Evolutionary conservation across 1,140 invertebrate genomes (phyloP).

Genomic region (Brachionus manjavacas): DNA sequence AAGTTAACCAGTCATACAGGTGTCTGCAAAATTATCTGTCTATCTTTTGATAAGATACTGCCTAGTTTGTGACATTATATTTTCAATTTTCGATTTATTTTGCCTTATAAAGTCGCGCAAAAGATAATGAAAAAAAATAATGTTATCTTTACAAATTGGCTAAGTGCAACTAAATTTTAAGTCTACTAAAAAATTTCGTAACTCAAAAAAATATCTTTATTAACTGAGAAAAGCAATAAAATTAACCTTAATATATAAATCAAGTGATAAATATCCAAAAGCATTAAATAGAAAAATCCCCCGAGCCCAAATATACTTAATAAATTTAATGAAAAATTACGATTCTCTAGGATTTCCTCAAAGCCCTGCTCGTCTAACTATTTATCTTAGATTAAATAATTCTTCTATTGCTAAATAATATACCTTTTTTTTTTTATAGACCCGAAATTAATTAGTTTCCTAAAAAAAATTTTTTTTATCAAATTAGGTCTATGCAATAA

Average conservation of each 20-base stretch:
- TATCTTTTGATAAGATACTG: background rate
- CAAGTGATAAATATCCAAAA: conserved; percentile 12
- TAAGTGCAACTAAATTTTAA: background rate
- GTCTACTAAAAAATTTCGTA: conserved; percentile 1
- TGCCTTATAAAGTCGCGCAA: background rate
- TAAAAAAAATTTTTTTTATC: conserved; percentile 1
- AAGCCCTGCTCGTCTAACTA: background rate
- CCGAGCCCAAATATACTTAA: background rate
- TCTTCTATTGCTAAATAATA: background rate
- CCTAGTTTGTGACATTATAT: too few relatives aligned
- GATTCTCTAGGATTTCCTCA: background rate
- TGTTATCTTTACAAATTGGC: background rate
- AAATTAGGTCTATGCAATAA: conserved; percentile 20
- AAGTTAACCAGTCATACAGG: background rate
- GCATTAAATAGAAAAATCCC: background rate
- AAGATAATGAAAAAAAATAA: background rate
- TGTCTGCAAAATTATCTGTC: background rate
- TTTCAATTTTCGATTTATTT: background rate
- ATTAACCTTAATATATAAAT: background rate
- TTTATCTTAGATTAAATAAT: background rate
- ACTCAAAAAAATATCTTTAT: background rate
- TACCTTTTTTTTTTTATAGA: conserved; percentile 17
- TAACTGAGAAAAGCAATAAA: background rate
- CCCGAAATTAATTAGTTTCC: background rate
- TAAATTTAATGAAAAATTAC: background rate